Percentiles rank a stretch among this genome's conserved stretches.
These are phyloP conservation scores for Steinernema hermaphroditum DNA, from an alignment of 2,888 invertebrate species.

Conservation along the genomic window DNA sequence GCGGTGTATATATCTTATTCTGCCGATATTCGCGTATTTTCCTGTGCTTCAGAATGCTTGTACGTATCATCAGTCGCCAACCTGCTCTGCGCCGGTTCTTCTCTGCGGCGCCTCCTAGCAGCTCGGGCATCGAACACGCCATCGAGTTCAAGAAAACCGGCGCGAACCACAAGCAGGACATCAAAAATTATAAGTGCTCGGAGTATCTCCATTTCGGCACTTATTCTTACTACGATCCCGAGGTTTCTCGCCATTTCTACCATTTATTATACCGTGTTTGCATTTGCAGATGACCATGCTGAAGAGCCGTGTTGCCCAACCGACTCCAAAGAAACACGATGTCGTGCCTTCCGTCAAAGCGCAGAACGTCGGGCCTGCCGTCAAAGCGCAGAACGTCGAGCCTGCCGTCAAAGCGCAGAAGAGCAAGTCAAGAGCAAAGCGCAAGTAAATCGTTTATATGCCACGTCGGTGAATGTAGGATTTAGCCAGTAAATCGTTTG, in stretches of 20 bases:
- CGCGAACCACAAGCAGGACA: constrained; percentile 41
- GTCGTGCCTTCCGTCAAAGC: constrained; percentile 46
- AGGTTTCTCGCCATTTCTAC: constrained; percentile 43
- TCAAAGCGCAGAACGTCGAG: no score
- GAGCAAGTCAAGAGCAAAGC: no score
- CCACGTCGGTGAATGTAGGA: no score
- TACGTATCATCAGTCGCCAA: not conserved
- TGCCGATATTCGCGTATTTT: no score
- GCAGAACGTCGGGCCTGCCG: no score
- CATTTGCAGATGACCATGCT: constrained; percentile 44
- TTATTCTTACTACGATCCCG: constrained; percentile 61
- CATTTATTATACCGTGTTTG: not conserved
- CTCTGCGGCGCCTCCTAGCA: constrained; percentile 53
- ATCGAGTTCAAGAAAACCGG: constrained; percentile 55
- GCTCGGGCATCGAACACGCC: constrained; percentile 64
- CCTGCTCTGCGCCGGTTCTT: constrained; percentile 35
- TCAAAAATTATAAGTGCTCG: constrained; percentile 58
- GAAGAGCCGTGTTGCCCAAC: constrained; percentile 58
- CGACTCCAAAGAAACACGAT: constrained; percentile 59
- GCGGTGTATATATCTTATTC: no score
- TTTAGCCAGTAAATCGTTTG: no score
- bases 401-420: no score
- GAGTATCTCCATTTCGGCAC: constrained; percentile 62
- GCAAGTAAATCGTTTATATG: no score
- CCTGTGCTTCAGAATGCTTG: not conserved